Evolutionary conservation across 2,797 vertebrate genomes (phyloP).

Genomic region (Anolis apletophallus): DNA sequence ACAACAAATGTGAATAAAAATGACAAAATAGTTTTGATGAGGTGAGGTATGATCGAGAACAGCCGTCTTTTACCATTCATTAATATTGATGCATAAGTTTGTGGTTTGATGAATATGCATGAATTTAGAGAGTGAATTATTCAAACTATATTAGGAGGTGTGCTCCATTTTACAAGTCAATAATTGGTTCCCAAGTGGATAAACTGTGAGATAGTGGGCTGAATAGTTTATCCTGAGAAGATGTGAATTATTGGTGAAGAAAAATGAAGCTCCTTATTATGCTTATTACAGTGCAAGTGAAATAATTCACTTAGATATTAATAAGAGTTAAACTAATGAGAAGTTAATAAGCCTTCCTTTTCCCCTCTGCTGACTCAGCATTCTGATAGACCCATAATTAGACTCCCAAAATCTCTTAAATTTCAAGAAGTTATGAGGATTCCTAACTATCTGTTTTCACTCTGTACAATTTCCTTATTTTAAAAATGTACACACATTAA

Average conservation of each 20-base stretch:
- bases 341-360: conserved; percentile 24
- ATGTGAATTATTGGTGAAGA: conserved; percentile 42
- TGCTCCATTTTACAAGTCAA: conserved; percentile 61
- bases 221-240: conserved; percentile 41
- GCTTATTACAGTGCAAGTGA: conserved; percentile 17
- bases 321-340: conserved; percentile 34
- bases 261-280: conserved; percentile 43
- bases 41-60: conserved; percentile 48
- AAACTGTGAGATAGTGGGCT: conserved; percentile 34
- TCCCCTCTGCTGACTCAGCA: conserved; percentile 7
- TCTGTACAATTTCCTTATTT: background rate
- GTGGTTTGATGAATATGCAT: conserved; percentile 66
- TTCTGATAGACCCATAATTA: background rate
- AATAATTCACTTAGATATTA: conserved; percentile 42
- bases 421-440: conserved; percentile 20
- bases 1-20: conserved; percentile 26
- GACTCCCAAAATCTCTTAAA: conserved; percentile 14
- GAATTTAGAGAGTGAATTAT: conserved; percentile 61
- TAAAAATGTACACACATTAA: background rate
- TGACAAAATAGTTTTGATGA: conserved; percentile 50
- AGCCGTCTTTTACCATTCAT: conserved; percentile 57
- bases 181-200: conserved; percentile 61
- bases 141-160: conserved; percentile 63
- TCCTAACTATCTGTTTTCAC: conserved; percentile 1
- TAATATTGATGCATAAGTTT: conserved; percentile 65